These are phyloP conservation scores for Trididemnum miniatum DNA, from an alignment of 23 tunicate species.

Conservation along the genomic window DNA sequence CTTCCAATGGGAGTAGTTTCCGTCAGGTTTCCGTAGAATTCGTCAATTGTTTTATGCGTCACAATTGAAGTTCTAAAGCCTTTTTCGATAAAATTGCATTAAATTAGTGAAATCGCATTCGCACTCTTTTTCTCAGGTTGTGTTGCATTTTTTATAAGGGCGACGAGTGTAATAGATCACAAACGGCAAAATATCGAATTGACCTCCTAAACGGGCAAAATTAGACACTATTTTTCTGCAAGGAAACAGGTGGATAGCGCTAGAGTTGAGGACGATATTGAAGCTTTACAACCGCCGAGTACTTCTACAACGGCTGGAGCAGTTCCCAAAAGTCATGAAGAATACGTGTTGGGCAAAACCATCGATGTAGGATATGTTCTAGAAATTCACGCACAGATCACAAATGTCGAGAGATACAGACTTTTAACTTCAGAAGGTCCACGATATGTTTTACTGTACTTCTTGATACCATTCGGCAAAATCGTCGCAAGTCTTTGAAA, in stretches of 20 bases:
- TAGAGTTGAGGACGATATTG: neutral
- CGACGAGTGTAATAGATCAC: neutral
- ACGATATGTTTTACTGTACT: neutral
- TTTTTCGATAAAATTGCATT: too few species aligned
- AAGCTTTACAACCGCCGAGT: neutral
- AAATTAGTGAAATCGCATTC: too few species aligned
- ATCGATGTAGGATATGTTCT: neutral
- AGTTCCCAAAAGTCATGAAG: neutral
- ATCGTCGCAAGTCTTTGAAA: conserved; percentile 33
- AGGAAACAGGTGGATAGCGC: neutral
- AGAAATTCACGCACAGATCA: neutral
- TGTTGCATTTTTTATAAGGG: neutral
- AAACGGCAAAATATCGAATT: too few species aligned
- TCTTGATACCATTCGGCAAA: conserved; percentile 35
- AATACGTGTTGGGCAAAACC: too few species aligned
- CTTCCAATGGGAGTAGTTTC: neutral
- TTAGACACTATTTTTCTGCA: neutral
- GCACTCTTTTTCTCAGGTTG: neutral
- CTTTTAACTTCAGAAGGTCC: conserved; percentile 33
- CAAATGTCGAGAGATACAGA: too few species aligned
- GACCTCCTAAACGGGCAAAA: neutral
- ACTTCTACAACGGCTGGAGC: neutral
- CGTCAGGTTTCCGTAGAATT: neutral
- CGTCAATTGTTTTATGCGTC: neutral
- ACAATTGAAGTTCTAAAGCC: neutral